phyloP scores from a whole-genome alignment of 2,113 vertebrate species.

The Nyctibius bracteatus region DNA sequence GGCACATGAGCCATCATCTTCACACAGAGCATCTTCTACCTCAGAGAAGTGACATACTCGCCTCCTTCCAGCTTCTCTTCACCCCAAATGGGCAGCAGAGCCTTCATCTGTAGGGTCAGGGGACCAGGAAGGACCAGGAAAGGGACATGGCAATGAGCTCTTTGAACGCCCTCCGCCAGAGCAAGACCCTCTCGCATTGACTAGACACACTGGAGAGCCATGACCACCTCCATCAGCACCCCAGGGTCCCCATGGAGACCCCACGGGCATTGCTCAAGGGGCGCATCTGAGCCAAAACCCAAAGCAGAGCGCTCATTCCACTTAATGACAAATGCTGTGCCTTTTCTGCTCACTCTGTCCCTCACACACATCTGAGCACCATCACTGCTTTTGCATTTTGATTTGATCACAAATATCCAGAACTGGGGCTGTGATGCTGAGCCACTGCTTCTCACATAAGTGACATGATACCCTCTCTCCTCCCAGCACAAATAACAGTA shows the following conservation, averaged over 20 bases:
- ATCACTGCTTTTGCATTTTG: neutral
- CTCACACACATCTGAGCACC: neutral
- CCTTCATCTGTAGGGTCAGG: neutral
- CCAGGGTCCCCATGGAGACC: fast-evolving
- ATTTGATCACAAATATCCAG: neutral
- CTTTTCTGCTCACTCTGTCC: neutral
- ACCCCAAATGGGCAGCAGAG: neutral
- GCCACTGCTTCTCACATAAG: neutral
- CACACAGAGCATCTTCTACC: neutral
- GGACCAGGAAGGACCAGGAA: neutral
- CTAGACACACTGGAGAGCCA: neutral
- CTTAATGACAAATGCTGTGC: neutral
- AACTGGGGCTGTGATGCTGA: neutral
- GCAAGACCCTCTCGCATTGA: neutral
- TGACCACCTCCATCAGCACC: neutral
- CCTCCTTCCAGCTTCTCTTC: neutral
- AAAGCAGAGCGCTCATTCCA: neutral
- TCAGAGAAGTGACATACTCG: neutral
- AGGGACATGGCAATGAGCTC: neutral
- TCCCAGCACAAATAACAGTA: neutral
- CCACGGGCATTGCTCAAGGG: fast-evolving
- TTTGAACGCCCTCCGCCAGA: neutral
- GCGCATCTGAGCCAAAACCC: neutral
- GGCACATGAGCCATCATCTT: neutral
- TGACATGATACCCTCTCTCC: neutral